Evolutionary conservation across 2,797 vertebrate species (phyloP).

Genomic region (Notolabrus celidotus): DNA sequence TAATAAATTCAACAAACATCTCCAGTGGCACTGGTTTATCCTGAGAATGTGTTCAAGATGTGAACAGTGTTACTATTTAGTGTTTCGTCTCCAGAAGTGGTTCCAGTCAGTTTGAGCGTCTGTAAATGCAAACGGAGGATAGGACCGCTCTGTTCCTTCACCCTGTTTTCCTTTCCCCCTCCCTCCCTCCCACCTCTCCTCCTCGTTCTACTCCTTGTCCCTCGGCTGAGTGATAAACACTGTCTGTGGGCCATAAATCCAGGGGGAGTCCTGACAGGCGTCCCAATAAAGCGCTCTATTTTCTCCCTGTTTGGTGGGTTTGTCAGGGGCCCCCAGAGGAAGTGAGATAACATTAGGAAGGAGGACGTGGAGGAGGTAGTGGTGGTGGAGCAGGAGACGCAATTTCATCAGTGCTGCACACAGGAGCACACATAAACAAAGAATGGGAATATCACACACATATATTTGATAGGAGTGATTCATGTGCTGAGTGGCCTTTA

Average conservation of each 20-base stretch:
- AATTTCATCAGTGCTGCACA: constrained; percentile 65
- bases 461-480: constrained; percentile 5
- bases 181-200: not conserved
- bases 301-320: constrained; percentile 80
- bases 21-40: constrained; percentile 53
- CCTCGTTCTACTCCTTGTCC: constrained; percentile 45
- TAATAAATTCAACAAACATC: constrained; percentile 61
- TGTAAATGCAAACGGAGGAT: constrained; percentile 63
- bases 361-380: constrained; percentile 37
- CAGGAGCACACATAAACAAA: constrained; percentile 30
- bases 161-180: constrained; percentile 20
- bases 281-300: constrained; percentile 83
- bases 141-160: constrained; percentile 40
- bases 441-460: constrained; percentile 24
- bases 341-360: constrained; percentile 80
- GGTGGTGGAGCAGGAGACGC: constrained; percentile 35
- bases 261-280: constrained; percentile 79
- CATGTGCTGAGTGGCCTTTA: constrained; percentile 40
- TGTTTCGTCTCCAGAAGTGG: constrained; percentile 40
- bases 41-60: constrained; percentile 65
- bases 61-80: constrained; percentile 49
- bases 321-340: constrained; percentile 81
- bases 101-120: constrained; percentile 34
- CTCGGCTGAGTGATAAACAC: constrained; percentile 80
- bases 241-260: constrained; percentile 82